Evolutionary conservation across 2,113 vertebrate genomes (phyloP), one percentile per base, ranked within the genome.

Genomic region (Campylomormyrus tamandua): DNA sequence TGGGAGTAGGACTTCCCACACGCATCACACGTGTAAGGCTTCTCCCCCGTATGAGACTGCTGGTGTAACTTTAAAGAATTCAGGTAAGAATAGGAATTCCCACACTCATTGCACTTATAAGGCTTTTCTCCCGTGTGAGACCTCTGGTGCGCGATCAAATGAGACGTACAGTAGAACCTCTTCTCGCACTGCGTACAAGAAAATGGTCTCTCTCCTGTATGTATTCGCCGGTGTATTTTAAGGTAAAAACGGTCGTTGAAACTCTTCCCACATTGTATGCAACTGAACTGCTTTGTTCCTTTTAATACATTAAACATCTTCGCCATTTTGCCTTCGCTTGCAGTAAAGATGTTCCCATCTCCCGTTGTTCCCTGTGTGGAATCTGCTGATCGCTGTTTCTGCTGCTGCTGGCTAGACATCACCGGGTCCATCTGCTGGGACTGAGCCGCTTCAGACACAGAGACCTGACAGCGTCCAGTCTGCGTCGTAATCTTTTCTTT

Each of bases 131-230:
- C 85, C 2, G 49, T 80, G 85, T 88, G 86, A n/a, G 86, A 45
- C 10, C 62, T 42, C 66, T 87, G 85, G 42, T 87, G 89, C 10
- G 85, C 24, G 48, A 70, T 80, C 2, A 87, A 42, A 53, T 88
- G 62, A 74, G 58, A 74, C 0, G 58, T 70, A 13, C 62, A 74
- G 27, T 70, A 88, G 62, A 74, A 88, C 9, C 62, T 74, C 92
- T 95, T 95, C 0, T 94, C 94, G 35, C 95, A 95, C 90, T 92
- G 94, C 10, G 90, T 88, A 91, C 95, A 95, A 0, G 87, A 48
- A 85, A 93, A 94, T 2, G 87, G 87, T 17, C 87, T 88, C 27
- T 88, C 87, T 31, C 58, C 87, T 13, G 58, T 88, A 66, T 88
- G 62, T 21, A 70, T 88, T 1, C 62, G 87, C n/a, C n/a, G 87